Evolutionary conservation across 2,888 invertebrate genomes (phyloP), one percentile per base, ranked within the genome.

Genomic region (Yponomeuta cagnagella): DNA sequence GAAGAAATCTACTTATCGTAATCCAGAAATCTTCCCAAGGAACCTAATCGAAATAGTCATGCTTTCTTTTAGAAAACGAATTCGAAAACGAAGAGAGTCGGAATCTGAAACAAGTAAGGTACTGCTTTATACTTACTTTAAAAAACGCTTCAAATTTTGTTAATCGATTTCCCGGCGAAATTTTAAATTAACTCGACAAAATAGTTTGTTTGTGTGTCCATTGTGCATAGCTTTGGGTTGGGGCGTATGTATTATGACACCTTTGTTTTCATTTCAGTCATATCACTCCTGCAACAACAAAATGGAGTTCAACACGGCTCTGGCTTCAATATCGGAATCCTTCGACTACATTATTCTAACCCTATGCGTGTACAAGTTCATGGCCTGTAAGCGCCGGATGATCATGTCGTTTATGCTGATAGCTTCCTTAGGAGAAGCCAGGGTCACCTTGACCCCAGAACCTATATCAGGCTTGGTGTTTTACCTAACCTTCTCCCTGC

Each of bases 321-420:
- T 86, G 85, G 87, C 88, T 0, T 90, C 89, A 3, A 87, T 89
- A 74, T 87, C 82, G 0, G 88, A 89, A 70, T 89, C 90, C 0
- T 74, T 89, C 43, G 87, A 88, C 0, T 90, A 89, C 79, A 88
- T 89, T 73, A n/a, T 88, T 0, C 81, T 90, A 1, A 90, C 89
- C 73, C 84, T 87, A 0, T 79, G 89, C 63, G 85, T 90, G 71
- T 89, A 90, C 9, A 77, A 73, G 66, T 67, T 82, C 48, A 80
- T 84, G 0, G 74, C 77, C 63, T 77, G 76, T 66, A 83, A 79
- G 75, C 80, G 79, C 89, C 74, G 81, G 3, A 73, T 90, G 70
- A 84, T 86, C 0, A 85, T 89, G n/a, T 74, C 75, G 0, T 85
- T 89, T 72, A 78, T 90, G 72, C 72, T 86, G 70, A 72, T 88